Evolutionary conservation across 2,888 invertebrate species (phyloP), one percentile per base, ranked within the genome.

Genomic region (Bugula neritina): DNA sequence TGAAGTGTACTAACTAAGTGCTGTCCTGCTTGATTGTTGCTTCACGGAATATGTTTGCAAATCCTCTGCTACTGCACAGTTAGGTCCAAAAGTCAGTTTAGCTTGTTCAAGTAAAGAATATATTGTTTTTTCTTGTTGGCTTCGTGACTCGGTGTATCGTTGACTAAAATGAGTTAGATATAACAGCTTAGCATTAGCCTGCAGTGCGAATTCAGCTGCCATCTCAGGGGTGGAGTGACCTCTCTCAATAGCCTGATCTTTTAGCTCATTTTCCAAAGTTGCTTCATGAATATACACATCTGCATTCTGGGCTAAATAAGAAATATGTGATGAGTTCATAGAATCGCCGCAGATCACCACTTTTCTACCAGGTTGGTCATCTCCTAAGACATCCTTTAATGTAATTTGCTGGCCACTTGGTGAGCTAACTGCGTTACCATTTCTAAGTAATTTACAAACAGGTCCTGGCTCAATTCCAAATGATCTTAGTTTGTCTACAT

Each of bases 171-270:
- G 85, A 27, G 81, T 83, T 25, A 86, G 73, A 43, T 85, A 77
- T 21, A 86, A 77, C n/a, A 76, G 75, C 74, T 77, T 78, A 1
- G 81, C 84, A 35, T 77, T 73, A 31, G 81, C 76, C 10, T 73
- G 72, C 52, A 77, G 73, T 17, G 84, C 84, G 77, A 85, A 80
- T 35, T 75, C 73, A 1, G 81, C 84, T 29, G 84, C 84, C 84
- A 84, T 83, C 31, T 71, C 77, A 57, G 85, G 84, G 2, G 85
- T 86, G 1, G 85, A 85, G 74, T 86, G 85, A 0, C 85, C 85
- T 76, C 81, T 81, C 73, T 81, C 79, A 23, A 82, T 71, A 29
- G 84, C 83, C 73, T 80, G 82, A 34, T 81, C 81, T 71, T 76
- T 73, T 72, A 81, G 72, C 2, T 76, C 74, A 74, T 85, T 79